A percentile compares a stretch with the other conserved stretches of the same genome.
phyloP scores from a whole-genome alignment of 2,888 invertebrate species.

The Leuctra nigra region DNA sequence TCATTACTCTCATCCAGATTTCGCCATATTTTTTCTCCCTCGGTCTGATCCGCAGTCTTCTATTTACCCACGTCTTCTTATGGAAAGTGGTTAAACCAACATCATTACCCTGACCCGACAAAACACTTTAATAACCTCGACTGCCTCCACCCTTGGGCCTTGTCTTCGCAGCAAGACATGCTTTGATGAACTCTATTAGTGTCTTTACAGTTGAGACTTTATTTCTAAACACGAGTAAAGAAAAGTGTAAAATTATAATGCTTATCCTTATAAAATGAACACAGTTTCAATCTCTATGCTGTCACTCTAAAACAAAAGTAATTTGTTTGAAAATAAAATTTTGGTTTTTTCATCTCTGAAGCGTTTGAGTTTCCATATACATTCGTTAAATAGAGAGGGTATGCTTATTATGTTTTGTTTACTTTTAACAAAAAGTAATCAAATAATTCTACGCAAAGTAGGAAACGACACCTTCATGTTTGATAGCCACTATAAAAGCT shows the following conservation, averaged over 20 bases:
- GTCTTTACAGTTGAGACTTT: not conserved
- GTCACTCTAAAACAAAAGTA: not conserved
- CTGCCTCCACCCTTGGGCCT: not conserved
- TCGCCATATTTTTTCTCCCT: not conserved
- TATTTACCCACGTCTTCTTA: slow-evolving; percentile 5
- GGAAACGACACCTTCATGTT: not conserved
- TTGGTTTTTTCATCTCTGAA: not conserved
- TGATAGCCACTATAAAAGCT: too few species aligned
- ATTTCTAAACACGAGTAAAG: too few species aligned
- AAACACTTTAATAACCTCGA: slow-evolving; percentile 9
- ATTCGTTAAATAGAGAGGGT: not conserved
- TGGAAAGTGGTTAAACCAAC: slow-evolving; percentile 6
- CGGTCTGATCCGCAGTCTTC: not conserved
- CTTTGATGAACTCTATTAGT: slow-evolving; percentile 1
- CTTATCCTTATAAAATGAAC: too few species aligned
- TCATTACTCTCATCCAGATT: not conserved
- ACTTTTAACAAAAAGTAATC: too few species aligned
- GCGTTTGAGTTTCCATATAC: not conserved
- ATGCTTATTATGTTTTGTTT: too few species aligned
- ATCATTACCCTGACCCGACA: slow-evolving; percentile 13
- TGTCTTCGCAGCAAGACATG: not conserved
- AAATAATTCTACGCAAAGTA: not conserved
- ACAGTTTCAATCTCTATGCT: not conserved
- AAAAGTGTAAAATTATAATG: too few species aligned
- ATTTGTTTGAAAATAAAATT: too few species aligned